Percentiles rank a stretch among this genome's conserved stretches.
Conservation (phyloP, 2,113 vertebrate species). For the Sturnus vulgaris region DNA sequence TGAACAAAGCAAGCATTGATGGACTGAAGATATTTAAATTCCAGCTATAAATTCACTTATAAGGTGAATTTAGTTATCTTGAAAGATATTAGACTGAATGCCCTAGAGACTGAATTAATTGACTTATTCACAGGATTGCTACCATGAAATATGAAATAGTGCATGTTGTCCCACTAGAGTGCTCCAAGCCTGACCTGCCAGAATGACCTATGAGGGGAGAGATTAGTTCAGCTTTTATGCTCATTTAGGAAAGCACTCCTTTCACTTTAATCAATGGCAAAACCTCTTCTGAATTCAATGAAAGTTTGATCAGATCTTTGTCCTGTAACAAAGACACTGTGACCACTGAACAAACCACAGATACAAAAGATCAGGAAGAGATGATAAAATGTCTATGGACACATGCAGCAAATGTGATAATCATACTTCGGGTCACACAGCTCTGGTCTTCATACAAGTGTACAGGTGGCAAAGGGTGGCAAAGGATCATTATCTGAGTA, state of each 20-base stretch:
- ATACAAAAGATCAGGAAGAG: not conserved
- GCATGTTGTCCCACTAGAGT: not conserved
- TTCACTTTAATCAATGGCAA: not conserved
- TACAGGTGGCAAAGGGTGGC: not conserved
- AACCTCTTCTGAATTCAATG: not conserved
- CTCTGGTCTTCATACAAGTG: rapidly evolving
- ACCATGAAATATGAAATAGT: not conserved
- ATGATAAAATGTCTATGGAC: not conserved
- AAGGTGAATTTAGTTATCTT: constrained; percentile 10
- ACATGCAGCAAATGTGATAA: not conserved
- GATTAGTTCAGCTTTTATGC: not conserved
- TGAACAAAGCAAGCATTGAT: not conserved
- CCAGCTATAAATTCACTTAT: not conserved
- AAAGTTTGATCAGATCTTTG: not conserved
- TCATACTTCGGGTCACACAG: not conserved
- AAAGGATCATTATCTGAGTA: not conserved
- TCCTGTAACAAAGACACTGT: not conserved
- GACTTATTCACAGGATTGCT: not conserved
- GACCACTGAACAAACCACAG: not conserved
- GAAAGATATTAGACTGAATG: not conserved
- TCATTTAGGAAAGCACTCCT: not conserved
- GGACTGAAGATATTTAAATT: not conserved
- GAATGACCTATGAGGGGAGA: not conserved
- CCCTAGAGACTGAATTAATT: not conserved
- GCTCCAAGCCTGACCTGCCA: not conserved